Evolutionary conservation across 2,888 invertebrate species (phyloP).

Genomic region (Perdita meconis): DNA sequence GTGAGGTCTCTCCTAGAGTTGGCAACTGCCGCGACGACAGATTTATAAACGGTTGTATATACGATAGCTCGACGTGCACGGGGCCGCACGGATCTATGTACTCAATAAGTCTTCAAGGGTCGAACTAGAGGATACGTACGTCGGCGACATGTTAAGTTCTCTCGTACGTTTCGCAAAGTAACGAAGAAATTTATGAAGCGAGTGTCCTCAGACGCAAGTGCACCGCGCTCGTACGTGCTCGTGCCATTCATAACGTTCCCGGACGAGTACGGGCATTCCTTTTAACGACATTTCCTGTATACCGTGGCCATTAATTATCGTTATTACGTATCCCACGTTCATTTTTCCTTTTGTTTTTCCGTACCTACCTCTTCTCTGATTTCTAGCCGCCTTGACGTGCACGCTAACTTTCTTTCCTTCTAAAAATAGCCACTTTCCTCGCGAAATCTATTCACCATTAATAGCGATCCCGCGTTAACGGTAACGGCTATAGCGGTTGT

Average conservation of each 20-base stretch:
- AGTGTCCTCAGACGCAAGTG: conserved; percentile 38
- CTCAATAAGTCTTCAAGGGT: conserved; percentile 69
- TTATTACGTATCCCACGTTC: conserved; percentile 46
- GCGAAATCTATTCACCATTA: conserved; percentile 20
- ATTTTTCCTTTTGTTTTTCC: conserved; percentile 6
- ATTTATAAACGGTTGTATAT: conserved; percentile 70
- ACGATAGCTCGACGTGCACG: conserved; percentile 56
- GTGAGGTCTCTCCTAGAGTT: conserved; percentile 26
- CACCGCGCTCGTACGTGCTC: conserved; percentile 11
- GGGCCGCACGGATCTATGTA: conserved; percentile 69
- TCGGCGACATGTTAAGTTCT: conserved; percentile 68
- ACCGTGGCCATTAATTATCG: conserved; percentile 45
- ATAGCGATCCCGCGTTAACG: conserved; percentile 25
- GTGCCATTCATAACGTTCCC: conserved; percentile 27
- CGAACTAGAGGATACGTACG: conserved; percentile 67
- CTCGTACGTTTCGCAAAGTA: conserved; percentile 64
- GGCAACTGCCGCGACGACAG: conserved; percentile 57
- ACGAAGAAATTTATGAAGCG: conserved; percentile 75
- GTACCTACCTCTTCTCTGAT: not conserved
- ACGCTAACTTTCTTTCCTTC: conserved; percentile 23
- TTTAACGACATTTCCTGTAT: conserved; percentile 58
- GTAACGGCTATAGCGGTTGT: conserved; percentile 12
- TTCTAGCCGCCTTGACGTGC: not conserved
- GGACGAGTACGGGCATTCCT: conserved; percentile 20
- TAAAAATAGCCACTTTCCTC: conserved; percentile 30